Evolutionary conservation across 2,888 invertebrate genomes (phyloP), one percentile per base, ranked within the genome.

Genomic region (Apodemia duryi): DNA sequence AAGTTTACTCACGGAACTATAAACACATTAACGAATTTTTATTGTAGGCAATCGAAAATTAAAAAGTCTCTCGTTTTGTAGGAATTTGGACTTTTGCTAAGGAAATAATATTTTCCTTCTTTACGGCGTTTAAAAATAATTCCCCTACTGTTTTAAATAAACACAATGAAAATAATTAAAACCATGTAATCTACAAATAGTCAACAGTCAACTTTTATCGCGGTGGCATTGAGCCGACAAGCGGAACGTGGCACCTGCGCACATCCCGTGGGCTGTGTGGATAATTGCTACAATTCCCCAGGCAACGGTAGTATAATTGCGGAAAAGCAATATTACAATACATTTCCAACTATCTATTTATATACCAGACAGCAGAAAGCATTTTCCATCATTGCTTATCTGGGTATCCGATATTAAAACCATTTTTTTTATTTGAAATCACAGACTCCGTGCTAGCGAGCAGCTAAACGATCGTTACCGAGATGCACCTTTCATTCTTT

Each of bases 261-360:
- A 57, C 32, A 57, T 57, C 57, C 57, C 32, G 32, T 11, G 57
- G 57, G 32, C 29, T 13, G 57, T 29, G 32, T 57, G 57, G 57
- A 32, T 13, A 57, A 57, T 57, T 57, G 54, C 28, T 21, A 32
- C 57, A 13, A 32, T 5, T 54, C 32, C 57, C 57, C 57, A 32
- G 57, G 6, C 32, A 57, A 5, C 11, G 11, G 32, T 13, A 57
- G 29, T 57, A 32, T 57, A 29, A 29, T 29, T 32, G 54, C 32
- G 54, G 54, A 57, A 46, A 46, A 57, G 29, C 10, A 54, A 29
- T 54, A 29, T 54, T 13, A 46, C 46, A 46, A 46, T n/a, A 46
- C 6, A 13, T 5, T 46, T 9, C 7, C 46, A 46, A 13, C 46
- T 46, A 46, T 43, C 46, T 46, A 46, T 46, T n/a, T 46, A 46